phyloP scores from a whole-genome alignment of 2,888 invertebrate genomes.

The Bellardia bayeri region DNA sequence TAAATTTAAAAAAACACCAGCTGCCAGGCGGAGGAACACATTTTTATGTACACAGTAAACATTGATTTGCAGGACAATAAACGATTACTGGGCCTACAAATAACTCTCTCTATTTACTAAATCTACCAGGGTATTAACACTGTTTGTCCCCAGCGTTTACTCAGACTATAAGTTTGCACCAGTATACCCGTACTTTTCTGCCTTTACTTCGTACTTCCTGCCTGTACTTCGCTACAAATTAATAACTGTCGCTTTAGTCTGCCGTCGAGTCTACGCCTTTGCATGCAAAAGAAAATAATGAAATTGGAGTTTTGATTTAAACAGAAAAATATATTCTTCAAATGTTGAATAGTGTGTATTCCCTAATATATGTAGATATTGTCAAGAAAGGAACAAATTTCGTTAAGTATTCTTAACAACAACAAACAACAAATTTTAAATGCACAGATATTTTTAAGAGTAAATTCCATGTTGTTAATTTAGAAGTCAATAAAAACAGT shows the following conservation, averaged over 20 bases:
- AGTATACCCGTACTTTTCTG: neutral
- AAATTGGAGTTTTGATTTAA: neutral
- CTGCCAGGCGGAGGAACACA: conserved; percentile 34
- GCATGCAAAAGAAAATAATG: neutral
- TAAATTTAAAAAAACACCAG: conserved; percentile 30
- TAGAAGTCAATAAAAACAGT: too few species aligned
- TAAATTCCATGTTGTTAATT: too few species aligned
- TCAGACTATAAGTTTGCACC: neutral
- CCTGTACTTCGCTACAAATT: neutral
- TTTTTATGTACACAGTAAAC: neutral
- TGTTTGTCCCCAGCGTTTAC: neutral
- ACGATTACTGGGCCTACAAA: conserved; percentile 32
- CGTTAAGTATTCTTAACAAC: too few species aligned
- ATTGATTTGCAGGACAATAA: conserved; percentile 55
- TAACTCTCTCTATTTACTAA: neutral
- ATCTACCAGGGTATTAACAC: neutral
- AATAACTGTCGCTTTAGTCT: neutral
- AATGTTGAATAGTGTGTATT: too few species aligned
- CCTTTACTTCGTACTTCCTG: neutral
- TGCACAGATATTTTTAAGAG: too few species aligned
- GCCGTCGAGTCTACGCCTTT: neutral
- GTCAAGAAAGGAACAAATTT: too few species aligned
- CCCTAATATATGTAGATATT: too few species aligned
- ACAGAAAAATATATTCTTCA: too few species aligned
- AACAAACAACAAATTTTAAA: too few species aligned